Evolutionary conservation across 2,888 invertebrate genomes (phyloP).

Genomic region (Microchrysa polita): DNA sequence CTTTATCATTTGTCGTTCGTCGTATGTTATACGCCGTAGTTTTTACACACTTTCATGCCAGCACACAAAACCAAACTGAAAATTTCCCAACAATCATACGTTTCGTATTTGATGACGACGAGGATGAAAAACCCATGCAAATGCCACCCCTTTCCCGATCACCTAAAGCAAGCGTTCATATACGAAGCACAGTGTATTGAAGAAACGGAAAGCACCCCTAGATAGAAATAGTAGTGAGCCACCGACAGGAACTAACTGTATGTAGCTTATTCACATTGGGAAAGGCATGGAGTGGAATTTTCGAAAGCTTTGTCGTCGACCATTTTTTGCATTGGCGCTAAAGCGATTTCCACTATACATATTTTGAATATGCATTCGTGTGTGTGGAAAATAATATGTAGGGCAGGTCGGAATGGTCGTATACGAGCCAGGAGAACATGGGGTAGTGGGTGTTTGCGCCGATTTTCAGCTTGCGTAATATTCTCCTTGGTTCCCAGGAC

Average conservation of each 20-base stretch:
- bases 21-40: no score
- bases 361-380: no score
- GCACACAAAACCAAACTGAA: conserved; percentile 45
- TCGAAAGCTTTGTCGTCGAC: conserved; percentile 13
- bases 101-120: neutral
- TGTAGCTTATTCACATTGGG: neutral
- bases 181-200: neutral
- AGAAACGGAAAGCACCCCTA: no score
- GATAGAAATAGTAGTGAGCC: neutral
- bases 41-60: conserved; percentile 35
- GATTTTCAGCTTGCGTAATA: conserved; percentile 4
- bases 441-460: neutral
- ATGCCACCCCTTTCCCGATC: neutral
- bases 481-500: conserved; percentile 11
- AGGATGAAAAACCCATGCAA: conserved; percentile 32
- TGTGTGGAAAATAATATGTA: conserved; percentile 27
- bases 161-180: no score
- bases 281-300: neutral
- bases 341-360: no score
- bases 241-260: neutral
- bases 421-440: neutral
- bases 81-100: conserved; percentile 18
- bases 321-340: conserved; percentile 44
- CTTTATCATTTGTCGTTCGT: neutral
- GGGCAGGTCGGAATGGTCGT: conserved; percentile 7